phyloP scores from a whole-genome alignment of 2,113 vertebrate species.

The Caranx melampygus region DNA sequence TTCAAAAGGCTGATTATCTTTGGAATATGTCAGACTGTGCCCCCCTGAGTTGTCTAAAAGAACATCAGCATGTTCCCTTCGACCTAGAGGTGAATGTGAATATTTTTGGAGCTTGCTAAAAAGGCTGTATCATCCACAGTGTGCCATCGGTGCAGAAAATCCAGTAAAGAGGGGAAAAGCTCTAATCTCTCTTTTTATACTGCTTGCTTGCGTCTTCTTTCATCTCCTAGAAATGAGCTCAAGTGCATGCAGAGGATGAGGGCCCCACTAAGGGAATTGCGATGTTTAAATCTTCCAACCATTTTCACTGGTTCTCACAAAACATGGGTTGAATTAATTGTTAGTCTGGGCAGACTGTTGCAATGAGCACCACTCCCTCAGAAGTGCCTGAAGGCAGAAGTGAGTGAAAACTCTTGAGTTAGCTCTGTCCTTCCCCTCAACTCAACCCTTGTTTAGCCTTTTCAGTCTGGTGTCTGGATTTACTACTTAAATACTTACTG shows the following conservation, averaged over 20 bases:
- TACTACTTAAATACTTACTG: conserved; percentile 25
- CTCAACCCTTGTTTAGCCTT: conserved; percentile 51
- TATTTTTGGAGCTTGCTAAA: conserved; percentile 32
- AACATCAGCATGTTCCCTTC: conserved; percentile 24
- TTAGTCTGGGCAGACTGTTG: conserved; percentile 28
- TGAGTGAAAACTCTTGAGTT: conserved; percentile 25
- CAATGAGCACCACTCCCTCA: conserved; percentile 32
- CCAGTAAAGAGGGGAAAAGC: conserved; percentile 36
- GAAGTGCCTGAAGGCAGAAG: conserved; percentile 56
- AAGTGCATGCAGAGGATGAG: conserved; percentile 52
- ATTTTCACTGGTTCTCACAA: conserved; percentile 53
- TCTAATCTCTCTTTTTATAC: conserved; percentile 49
- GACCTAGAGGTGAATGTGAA: conserved; percentile 45
- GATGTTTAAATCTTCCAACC: conserved; percentile 59
- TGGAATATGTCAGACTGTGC: conserved; percentile 37
- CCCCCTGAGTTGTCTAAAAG: neutral
- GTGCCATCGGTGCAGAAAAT: conserved; percentile 26
- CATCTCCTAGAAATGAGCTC: conserved; percentile 63
- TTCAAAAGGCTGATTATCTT: conserved; percentile 41
- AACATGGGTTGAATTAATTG: conserved; percentile 67
- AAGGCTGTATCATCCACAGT: conserved; percentile 40
- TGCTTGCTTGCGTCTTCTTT: conserved; percentile 49
- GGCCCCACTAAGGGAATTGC: conserved; percentile 60
- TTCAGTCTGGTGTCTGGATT: conserved; percentile 52
- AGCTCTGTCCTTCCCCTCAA: conserved; percentile 49